phyloP scores from a whole-genome alignment of 2,888 invertebrate genomes.

The Caenorhabditis sp. region DNA sequence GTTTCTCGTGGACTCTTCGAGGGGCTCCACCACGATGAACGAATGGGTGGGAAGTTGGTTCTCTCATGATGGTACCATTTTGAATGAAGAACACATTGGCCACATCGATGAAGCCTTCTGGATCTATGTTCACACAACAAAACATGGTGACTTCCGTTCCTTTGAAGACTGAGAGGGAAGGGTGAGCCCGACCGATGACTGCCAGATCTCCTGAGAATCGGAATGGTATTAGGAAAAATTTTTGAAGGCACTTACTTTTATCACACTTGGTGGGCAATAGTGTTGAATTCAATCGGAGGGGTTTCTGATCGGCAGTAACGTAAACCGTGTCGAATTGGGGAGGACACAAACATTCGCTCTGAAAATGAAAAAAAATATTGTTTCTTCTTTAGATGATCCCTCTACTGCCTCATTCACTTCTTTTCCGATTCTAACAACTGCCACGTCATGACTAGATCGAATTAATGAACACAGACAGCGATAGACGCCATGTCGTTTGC shows the following conservation, averaged over 20 bases:
- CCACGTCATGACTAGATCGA: conserved; percentile 53
- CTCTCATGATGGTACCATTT: conserved; percentile 78
- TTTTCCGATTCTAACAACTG: conserved; percentile 8
- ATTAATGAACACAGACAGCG: conserved; percentile 40
- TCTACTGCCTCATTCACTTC: not conserved
- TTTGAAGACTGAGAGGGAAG: conserved; percentile 77
- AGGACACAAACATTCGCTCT: conserved; percentile 80
- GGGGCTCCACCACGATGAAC: conserved; percentile 58
- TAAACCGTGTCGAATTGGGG: conserved; percentile 78
- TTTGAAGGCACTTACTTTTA: conserved; percentile 69
- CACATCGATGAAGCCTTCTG: conserved; percentile 75
- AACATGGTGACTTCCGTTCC: conserved; percentile 79
- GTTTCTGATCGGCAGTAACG: conserved; percentile 65
- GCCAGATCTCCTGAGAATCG: conserved; percentile 75
- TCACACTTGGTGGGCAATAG: conserved; percentile 81
- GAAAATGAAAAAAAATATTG: conserved; percentile 41
- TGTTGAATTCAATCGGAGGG: conserved; percentile 72
- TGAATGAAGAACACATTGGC: conserved; percentile 80
- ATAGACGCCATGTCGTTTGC: conserved; percentile 44
- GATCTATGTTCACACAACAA: conserved; percentile 82
- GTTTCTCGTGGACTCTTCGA: conserved; percentile 49
- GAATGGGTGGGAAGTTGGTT: conserved; percentile 80
- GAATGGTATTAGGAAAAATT: not conserved
- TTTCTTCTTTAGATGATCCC: not conserved
- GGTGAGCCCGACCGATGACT: conserved; percentile 74